A percentile compares a stretch with the other conserved stretches of the same genome.
These are phyloP conservation scores for Forbesichthys papilliferus DNA, from an alignment of 2,113 vertebrate species.

Conservation along the genomic window DNA sequence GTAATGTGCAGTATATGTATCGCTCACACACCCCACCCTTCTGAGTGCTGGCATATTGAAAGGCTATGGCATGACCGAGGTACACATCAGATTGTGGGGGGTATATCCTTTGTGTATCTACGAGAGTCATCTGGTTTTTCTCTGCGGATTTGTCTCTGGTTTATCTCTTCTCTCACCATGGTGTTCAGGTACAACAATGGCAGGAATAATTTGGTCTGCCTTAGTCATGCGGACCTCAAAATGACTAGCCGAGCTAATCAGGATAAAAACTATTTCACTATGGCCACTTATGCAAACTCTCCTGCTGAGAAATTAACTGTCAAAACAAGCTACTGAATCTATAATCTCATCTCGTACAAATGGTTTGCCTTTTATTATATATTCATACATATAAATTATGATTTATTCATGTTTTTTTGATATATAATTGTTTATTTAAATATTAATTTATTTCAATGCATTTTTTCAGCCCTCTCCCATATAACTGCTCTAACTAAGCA, in stretches of 20 bases:
- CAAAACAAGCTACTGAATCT: conserved; percentile 11
- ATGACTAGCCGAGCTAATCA: conserved; percentile 44
- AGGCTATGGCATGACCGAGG: conserved; percentile 58
- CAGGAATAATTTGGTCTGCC: conserved; percentile 34
- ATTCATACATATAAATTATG: conserved; percentile 56
- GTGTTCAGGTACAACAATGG: conserved; percentile 47
- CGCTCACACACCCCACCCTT: conserved; percentile 6
- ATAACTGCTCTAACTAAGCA: conserved; percentile 29
- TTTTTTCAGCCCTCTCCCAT: conserved; percentile 20
- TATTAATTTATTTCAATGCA: not conserved
- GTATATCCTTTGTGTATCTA: conserved; percentile 44
- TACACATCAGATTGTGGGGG: conserved; percentile 40
- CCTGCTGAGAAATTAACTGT: conserved; percentile 57
- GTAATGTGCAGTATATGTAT: conserved; percentile 19
- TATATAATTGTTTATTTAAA: too few species aligned
- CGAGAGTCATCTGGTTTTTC: not conserved
- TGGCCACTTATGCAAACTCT: conserved; percentile 54
- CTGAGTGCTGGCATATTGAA: conserved; percentile 40
- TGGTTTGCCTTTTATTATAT: conserved; percentile 37
- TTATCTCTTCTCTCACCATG: conserved; percentile 22
- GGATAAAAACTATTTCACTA: conserved; percentile 54
- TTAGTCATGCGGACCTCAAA: conserved; percentile 42
- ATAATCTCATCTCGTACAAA: not conserved
- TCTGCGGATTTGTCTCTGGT: too few species aligned
- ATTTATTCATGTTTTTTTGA: conserved; percentile 47